Percentiles rank a stretch among this genome's conserved stretches.
Conservation (phyloP, 2,113 vertebrate species). For the Callocephalon fimbriatum region DNA sequence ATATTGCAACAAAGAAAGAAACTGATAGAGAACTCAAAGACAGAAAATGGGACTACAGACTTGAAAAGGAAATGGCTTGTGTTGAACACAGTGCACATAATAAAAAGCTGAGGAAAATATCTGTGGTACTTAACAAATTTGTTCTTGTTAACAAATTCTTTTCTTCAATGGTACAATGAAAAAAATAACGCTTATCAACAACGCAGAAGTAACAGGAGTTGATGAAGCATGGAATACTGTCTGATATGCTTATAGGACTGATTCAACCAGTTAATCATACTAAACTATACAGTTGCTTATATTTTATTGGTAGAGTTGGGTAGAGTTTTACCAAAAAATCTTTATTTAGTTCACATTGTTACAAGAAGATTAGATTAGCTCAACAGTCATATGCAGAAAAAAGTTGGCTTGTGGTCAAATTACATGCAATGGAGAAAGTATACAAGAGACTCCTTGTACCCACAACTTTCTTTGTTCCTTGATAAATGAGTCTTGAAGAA, state of each 20-base stretch:
- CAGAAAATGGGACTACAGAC: neutral
- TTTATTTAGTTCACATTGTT: neutral
- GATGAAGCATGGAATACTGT: neutral
- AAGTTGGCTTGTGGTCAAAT: neutral
- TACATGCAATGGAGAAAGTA: neutral
- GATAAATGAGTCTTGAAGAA: neutral
- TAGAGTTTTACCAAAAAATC: neutral
- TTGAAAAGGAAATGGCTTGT: neutral
- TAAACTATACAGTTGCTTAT: neutral
- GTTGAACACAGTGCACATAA: neutral
- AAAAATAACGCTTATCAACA: neutral
- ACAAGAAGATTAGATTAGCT: neutral
- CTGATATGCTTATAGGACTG: neutral
- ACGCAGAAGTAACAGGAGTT: neutral
- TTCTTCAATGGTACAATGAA: neutral
- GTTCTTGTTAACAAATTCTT: neutral
- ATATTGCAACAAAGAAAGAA: neutral
- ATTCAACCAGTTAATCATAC: neutral
- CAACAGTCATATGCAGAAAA: neutral
- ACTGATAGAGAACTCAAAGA: neutral
- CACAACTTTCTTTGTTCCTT: neutral
- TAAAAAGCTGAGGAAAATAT: neutral
- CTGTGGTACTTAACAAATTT: neutral
- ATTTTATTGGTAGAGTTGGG: neutral
- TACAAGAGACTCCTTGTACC: neutral